A percentile compares a stretch with the other conserved stretches of the same genome.
These are phyloP conservation scores for Archivesica marissinica DNA, from an alignment of 1,140 invertebrate species.

Conservation along the genomic window DNA sequence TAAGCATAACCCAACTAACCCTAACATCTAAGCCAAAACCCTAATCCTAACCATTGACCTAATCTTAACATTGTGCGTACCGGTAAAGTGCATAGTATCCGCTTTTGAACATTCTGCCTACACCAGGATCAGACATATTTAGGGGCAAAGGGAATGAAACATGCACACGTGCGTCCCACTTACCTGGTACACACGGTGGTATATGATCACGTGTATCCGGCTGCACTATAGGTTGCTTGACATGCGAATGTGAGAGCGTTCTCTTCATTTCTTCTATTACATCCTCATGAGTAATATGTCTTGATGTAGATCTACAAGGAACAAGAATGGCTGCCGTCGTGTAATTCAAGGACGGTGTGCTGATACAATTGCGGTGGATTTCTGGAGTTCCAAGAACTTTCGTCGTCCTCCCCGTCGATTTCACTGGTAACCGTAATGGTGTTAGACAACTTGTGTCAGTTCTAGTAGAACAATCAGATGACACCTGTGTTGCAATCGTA, in stretches of 20 bases:
- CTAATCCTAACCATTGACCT: neutral
- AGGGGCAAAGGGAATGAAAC: neutral
- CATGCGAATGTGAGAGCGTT: neutral
- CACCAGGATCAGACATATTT: neutral
- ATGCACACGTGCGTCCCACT: neutral
- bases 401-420: too few relatives aligned
- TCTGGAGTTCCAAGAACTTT: too few relatives aligned
- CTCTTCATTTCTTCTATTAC: constrained; percentile 50
- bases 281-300: neutral
- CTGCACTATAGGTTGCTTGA: neutral
- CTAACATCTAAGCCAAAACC: neutral
- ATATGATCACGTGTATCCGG: neutral
- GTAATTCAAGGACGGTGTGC: neutral
- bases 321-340: neutral
- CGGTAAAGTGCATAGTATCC: neutral
- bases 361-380: too few relatives aligned
- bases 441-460: too few relatives aligned
- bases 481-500: too few relatives aligned
- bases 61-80: neutral
- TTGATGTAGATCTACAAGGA: neutral
- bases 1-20: neutral
- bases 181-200: constrained; percentile 27
- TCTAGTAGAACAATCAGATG: too few relatives aligned
- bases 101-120: neutral
- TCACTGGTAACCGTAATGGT: too few relatives aligned